Percentiles rank a stretch among this genome's conserved stretches.
These are phyloP conservation scores for Trachymyrmex septentrionalis DNA, from an alignment of 1,140 invertebrate genomes.

Conservation along the genomic window DNA sequence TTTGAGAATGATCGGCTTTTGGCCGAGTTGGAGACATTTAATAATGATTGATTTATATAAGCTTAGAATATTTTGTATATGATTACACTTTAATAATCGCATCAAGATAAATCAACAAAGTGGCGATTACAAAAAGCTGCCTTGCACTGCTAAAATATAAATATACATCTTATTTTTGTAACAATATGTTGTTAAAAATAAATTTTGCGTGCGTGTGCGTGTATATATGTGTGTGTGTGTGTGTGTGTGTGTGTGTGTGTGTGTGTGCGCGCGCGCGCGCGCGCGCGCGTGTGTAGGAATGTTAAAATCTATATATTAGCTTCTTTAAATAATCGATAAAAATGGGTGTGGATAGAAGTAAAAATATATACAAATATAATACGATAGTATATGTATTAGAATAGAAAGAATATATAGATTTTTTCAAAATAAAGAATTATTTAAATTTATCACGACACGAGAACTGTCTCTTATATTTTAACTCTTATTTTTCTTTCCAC, in stretches of 20 bases:
- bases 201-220: too few relatives aligned
- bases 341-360: neutral
- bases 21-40: conserved; percentile 15
- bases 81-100: conserved; percentile 13
- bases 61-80: conserved; percentile 25
- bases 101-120: neutral
- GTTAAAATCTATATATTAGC: neutral
- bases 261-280: too few relatives aligned
- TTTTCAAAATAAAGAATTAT: conserved; percentile 6
- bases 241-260: too few relatives aligned
- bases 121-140: conserved; percentile 17
- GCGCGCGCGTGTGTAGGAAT: too few relatives aligned
- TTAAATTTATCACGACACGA: neutral
- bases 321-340: conserved; percentile 7
- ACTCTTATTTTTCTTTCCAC: neutral
- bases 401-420: neutral
- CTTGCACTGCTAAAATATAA: conserved; percentile 21
- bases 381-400: neutral
- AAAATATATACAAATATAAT: conserved; percentile 10
- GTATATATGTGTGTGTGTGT: too few relatives aligned
- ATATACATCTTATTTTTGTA: neutral
- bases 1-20: neutral
- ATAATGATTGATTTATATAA: conserved; percentile 42
- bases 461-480: neutral
- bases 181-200: conserved; percentile 8